A percentile compares a stretch with the other conserved stretches of the same genome.
Evolutionary conservation across 2,888 invertebrate species (phyloP).

Genomic region (Lomographa bimaculata): DNA sequence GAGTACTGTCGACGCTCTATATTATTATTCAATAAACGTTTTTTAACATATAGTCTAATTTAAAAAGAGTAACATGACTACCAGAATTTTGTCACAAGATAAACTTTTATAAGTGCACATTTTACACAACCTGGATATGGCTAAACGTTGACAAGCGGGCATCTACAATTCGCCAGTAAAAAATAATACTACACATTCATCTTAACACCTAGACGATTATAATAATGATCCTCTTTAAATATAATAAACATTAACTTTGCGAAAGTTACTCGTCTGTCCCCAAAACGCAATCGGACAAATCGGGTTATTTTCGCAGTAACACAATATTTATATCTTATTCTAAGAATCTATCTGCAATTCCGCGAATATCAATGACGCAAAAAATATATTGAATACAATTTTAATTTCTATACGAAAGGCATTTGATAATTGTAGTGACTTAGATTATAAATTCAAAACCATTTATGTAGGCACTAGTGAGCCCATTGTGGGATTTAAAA

Average conservation of each 20-base stretch:
- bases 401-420: slow-evolving; percentile 45
- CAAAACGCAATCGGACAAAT: slow-evolving; percentile 7
- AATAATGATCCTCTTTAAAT: slow-evolving; percentile 21
- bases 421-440: slow-evolving; percentile 40
- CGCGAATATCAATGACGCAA: slow-evolving; percentile 47
- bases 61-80: no score
- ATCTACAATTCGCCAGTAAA: slow-evolving; percentile 36
- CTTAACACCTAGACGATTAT: slow-evolving; percentile 45
- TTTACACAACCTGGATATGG: slow-evolving; percentile 22
- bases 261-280: slow-evolving; percentile 33
- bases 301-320: slow-evolving; percentile 42
- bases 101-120: slow-evolving; percentile 21
- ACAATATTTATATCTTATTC: slow-evolving; percentile 46
- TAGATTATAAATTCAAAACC: slow-evolving; percentile 37
- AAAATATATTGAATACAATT: slow-evolving; percentile 46
- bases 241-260: slow-evolving; percentile 44
- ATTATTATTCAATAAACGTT: no score
- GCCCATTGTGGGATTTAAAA: slow-evolving; percentile 34
- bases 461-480: slow-evolving; percentile 56
- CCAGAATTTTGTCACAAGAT: slow-evolving; percentile 14
- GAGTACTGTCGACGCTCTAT: no score
- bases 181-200: slow-evolving; percentile 58
- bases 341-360: slow-evolving; percentile 49
- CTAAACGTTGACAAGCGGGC: slow-evolving; percentile 6
- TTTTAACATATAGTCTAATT: no score